Conservation (phyloP, 2,888 invertebrate genomes). For the Xestoiulus laeticollis region DNA sequence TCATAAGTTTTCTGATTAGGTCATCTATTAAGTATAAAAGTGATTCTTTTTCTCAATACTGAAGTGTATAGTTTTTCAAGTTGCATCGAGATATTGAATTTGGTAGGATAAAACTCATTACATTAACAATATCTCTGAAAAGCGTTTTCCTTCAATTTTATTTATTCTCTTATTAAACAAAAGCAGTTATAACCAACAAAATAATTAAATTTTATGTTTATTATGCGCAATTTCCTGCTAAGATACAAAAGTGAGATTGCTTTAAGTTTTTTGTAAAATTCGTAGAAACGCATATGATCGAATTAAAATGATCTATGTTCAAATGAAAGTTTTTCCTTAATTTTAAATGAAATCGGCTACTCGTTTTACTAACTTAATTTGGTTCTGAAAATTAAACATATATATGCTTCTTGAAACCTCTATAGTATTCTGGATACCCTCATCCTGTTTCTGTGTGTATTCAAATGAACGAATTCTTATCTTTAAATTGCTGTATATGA, state of each 20-base stretch:
- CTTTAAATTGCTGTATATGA: not conserved
- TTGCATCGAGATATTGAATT: too few relatives aligned
- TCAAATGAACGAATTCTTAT: not conserved
- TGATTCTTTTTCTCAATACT: too few relatives aligned
- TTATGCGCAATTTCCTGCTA: not conserved
- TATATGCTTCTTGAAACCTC: not conserved
- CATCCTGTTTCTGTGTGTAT: not conserved
- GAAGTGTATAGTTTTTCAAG: too few relatives aligned
- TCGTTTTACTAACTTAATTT: not conserved
- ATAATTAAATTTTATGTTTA: not conserved
- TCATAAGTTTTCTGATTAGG: too few relatives aligned
- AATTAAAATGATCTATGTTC: not conserved
- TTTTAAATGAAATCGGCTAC: constrained; percentile 4
- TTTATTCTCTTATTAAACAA: not conserved
- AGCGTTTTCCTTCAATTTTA: not conserved
- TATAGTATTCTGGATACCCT: not conserved
- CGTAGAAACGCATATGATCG: not conserved
- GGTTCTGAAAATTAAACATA: not conserved
- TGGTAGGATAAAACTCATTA: too few relatives aligned
- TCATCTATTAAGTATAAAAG: too few relatives aligned
- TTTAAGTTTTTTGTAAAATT: not conserved
- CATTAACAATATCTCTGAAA: not conserved
- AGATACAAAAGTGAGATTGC: not conserved
- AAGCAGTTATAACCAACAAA: not conserved
- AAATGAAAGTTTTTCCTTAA: not conserved